A percentile compares a stretch with the other conserved stretches of the same genome.
phyloP scores from a whole-genome alignment of 2,888 invertebrate species.

The Erynnis tages region DNA sequence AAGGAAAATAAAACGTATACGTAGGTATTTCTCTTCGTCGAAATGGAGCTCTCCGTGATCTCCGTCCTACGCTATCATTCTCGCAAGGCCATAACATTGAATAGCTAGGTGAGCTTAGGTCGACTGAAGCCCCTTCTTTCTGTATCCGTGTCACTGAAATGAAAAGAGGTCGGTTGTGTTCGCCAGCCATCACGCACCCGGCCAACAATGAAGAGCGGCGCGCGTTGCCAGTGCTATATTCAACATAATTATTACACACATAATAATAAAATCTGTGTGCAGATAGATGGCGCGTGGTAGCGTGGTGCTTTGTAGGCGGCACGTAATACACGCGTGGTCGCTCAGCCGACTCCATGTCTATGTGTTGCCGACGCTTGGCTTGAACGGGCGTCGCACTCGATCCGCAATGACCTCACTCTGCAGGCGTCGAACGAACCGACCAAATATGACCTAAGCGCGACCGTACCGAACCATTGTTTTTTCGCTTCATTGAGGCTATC shows the following conservation, averaged over 20 bases:
- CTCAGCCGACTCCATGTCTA: slow-evolving; percentile 54
- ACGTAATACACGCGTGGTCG: slow-evolving; percentile 72
- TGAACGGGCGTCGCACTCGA: slow-evolving; percentile 59
- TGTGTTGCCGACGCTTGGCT: slow-evolving; percentile 52
- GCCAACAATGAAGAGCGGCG: slow-evolving; percentile 60
- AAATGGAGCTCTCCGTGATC: background rate
- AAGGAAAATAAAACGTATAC: background rate
- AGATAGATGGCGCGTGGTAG: slow-evolving; percentile 55
- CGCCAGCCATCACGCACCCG: slow-evolving; percentile 55
- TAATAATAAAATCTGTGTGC: slow-evolving; percentile 52
- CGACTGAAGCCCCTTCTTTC: slow-evolving; percentile 22
- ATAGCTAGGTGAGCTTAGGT: slow-evolving; percentile 1
- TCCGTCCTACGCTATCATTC: background rate
- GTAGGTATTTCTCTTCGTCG: background rate
- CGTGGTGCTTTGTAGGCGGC: slow-evolving; percentile 55
- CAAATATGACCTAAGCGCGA: slow-evolving; percentile 58
- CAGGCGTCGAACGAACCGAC: slow-evolving; percentile 56
- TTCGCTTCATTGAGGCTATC: slow-evolving; percentile 29
- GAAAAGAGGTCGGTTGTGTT: slow-evolving; percentile 74
- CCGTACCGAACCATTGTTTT: slow-evolving; percentile 33
- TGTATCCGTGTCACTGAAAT: slow-evolving; percentile 64
- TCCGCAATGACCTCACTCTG: slow-evolving; percentile 63
- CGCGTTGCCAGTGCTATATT: slow-evolving; percentile 59
- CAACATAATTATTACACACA: slow-evolving; percentile 54
- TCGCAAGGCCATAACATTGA: background rate